phyloP scores from a whole-genome alignment of 2,888 invertebrate species.

The Formica aserva region DNA sequence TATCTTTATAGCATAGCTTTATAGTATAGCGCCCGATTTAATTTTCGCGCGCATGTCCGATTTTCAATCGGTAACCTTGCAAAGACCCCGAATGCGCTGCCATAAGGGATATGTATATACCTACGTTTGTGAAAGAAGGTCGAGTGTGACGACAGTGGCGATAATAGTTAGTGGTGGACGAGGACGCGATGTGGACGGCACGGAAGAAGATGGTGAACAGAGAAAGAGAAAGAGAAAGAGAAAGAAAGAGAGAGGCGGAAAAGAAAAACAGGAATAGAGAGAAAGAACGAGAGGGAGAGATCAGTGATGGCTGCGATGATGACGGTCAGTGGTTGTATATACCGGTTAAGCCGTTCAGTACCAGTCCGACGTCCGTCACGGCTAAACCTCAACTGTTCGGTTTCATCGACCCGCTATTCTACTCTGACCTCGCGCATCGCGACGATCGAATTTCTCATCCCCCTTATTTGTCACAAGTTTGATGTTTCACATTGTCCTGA shows the following conservation, averaged over 20 bases:
- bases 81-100: slow-evolving; percentile 75
- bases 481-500: background rate
- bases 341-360: slow-evolving; percentile 81
- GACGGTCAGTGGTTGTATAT: slow-evolving; percentile 78
- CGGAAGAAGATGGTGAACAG: slow-evolving; percentile 42
- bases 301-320: slow-evolving; percentile 75
- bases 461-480: background rate
- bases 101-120: slow-evolving; percentile 38
- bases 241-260: slow-evolving; percentile 47
- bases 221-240: slow-evolving; percentile 47
- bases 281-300: slow-evolving; percentile 69
- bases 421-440: slow-evolving; percentile 20
- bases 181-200: slow-evolving; percentile 60
- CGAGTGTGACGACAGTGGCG: slow-evolving; percentile 66
- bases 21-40: too few relatives aligned
- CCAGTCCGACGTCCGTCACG: slow-evolving; percentile 79
- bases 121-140: slow-evolving; percentile 72
- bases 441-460: slow-evolving; percentile 14
- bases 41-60: slow-evolving; percentile 62
- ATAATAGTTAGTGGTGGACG: slow-evolving; percentile 69
- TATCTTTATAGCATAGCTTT: too few relatives aligned
- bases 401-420: slow-evolving; percentile 51
- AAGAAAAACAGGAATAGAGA: slow-evolving; percentile 56
- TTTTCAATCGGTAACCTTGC: slow-evolving; percentile 80
- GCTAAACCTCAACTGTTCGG: slow-evolving; percentile 76